Conservation (phyloP, 1,140 invertebrate genomes). For the Teleogryllus occipitalis region DNA sequence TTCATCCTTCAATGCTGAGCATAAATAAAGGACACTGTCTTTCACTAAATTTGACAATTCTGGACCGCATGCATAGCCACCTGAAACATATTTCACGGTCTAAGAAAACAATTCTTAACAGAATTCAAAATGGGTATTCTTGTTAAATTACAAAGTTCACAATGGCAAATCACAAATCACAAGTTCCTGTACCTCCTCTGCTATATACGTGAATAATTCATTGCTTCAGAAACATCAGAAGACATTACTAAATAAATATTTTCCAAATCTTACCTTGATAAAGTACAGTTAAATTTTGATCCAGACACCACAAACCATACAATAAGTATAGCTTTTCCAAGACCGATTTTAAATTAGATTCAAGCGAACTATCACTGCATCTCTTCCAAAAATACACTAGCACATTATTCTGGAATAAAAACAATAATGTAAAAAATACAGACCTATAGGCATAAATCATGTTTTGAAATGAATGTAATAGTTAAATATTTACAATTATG, state of each 20-base stretch:
- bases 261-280: slow-evolving; percentile 34
- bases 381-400: slow-evolving; percentile 48
- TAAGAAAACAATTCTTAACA: neutral
- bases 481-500: no score
- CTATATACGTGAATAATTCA: neutral
- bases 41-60: slow-evolving; percentile 46
- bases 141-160: neutral
- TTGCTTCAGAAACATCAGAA: neutral
- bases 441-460: neutral
- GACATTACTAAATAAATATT: no score
- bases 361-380: slow-evolving; percentile 33
- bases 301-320: slow-evolving; percentile 50
- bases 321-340: slow-evolving; percentile 31
- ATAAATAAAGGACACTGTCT: slow-evolving; percentile 56
- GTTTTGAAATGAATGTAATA: no score
- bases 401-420: slow-evolving; percentile 48
- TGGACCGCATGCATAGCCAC: slow-evolving; percentile 26
- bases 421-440: slow-evolving; percentile 11
- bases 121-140: neutral
- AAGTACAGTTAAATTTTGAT: slow-evolving; percentile 37
- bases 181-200: no score
- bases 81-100: slow-evolving; percentile 14
- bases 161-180: neutral
- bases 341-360: slow-evolving; percentile 29
- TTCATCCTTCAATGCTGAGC: slow-evolving; percentile 59